Conservation (phyloP, 1,140 invertebrate genomes). For the Lineus longissimus region DNA sequence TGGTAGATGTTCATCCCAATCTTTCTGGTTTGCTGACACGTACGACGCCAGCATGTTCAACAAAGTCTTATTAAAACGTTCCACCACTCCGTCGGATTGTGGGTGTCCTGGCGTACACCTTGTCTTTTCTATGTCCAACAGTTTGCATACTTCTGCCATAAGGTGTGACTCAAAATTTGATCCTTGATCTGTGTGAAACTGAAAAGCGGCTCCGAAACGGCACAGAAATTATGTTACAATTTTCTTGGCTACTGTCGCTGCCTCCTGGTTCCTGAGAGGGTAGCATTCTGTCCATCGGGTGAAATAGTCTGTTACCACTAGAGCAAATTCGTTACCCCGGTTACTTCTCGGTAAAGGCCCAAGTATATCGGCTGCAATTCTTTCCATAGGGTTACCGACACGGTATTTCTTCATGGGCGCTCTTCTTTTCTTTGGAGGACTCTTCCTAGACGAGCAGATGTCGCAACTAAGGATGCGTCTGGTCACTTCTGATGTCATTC, state of each 20-base stretch:
- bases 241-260: conserved; percentile 34
- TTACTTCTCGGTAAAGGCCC: conserved; percentile 11
- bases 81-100: conserved; percentile 24
- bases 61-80: conserved; percentile 22
- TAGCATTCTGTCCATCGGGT: conserved; percentile 28
- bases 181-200: conserved; percentile 47
- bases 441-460: conserved; percentile 11
- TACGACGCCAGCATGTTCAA: conserved; percentile 19
- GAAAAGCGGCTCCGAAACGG: conserved; percentile 43
- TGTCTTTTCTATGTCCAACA: conserved; percentile 22
- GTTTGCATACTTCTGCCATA: conserved; percentile 21
- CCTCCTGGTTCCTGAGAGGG: conserved; percentile 26
- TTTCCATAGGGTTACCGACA: conserved; percentile 15
- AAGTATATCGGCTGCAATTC: conserved; percentile 16
- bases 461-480: conserved; percentile 10
- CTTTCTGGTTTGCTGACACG: conserved; percentile 10
- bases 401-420: background rate
- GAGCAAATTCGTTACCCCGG: conserved; percentile 28
- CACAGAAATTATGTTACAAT: conserved; percentile 39
- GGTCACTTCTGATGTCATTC: conserved; percentile 8
- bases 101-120: conserved; percentile 21
- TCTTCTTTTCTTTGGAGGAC: conserved; percentile 8
- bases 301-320: conserved; percentile 35
- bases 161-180: conserved; percentile 21
- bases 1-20: conserved; percentile 21